A percentile compares a stretch with the other conserved stretches of the same genome.
phyloP scores from a whole-genome alignment of 2,797 vertebrate genomes.

The Lithobates sylvaticus region DNA sequence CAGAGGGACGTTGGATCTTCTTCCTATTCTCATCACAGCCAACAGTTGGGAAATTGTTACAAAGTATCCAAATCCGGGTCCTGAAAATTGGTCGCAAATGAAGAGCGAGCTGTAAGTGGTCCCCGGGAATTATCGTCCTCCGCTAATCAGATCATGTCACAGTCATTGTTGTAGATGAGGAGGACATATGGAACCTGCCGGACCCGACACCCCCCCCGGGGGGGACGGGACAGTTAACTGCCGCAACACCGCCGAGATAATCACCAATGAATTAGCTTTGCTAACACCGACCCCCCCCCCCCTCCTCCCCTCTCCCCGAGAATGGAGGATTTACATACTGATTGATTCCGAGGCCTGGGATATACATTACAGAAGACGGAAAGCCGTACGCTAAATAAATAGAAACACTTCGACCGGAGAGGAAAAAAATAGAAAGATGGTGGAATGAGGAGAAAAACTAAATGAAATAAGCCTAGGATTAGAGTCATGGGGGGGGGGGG shows the following conservation, averaged over 20 bases:
- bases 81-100: too few species aligned
- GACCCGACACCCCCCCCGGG: background rate
- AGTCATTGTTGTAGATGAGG: conserved; percentile 31
- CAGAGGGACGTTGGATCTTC: too few species aligned
- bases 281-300: conserved; percentile 2
- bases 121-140: background rate
- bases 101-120: background rate
- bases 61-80: too few species aligned
- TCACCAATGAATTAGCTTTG: conserved; percentile 4
- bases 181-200: conserved; percentile 34
- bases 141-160: background rate
- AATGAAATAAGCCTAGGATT: too few species aligned
- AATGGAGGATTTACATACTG: conserved; percentile 23
- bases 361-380: too few species aligned
- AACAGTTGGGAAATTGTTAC: too few species aligned
- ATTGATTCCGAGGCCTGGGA: background rate
- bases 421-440: too few species aligned
- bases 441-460: too few species aligned
- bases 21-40: too few species aligned
- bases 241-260: conserved; percentile 21
- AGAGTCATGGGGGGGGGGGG: too few species aligned
- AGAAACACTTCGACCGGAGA: too few species aligned
- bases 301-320: background rate
- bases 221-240: conserved; percentile 28
- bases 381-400: too few species aligned